Conservation (phyloP, 1,140 invertebrate genomes). For the Ostrea denselamellosa region DNA sequence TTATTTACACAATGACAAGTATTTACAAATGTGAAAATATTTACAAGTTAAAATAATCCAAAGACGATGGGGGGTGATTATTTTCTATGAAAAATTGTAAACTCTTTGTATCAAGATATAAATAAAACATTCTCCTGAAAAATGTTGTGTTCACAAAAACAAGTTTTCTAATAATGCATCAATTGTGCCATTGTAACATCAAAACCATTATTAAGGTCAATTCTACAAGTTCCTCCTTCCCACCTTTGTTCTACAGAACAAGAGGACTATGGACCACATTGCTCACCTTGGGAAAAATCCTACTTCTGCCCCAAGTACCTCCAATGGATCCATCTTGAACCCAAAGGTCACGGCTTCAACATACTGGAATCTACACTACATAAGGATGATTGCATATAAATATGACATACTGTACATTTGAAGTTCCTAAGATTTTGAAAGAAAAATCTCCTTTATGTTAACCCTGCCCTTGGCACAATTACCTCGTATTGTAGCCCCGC, state of each 20-base stretch:
- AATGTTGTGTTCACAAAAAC: background rate
- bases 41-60: background rate
- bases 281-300: no score
- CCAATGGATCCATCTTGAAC: background rate
- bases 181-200: background rate
- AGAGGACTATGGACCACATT: background rate
- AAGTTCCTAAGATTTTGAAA: no score
- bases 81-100: background rate
- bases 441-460: no score
- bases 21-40: slow-evolving; percentile 31
- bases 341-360: no score
- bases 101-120: background rate
- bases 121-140: background rate
- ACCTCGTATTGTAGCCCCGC: no score
- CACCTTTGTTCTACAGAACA: background rate
- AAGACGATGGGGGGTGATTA: background rate
- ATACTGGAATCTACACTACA: no score
- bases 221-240: background rate
- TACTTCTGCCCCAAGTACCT: background rate
- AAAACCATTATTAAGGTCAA: background rate
- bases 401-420: no score
- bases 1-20: background rate
- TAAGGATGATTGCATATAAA: no score
- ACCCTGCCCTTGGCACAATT: no score
- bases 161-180: background rate